Evolutionary conservation across 23 tunicate genomes (phyloP).

Genomic region (Phallusia fumigata): DNA sequence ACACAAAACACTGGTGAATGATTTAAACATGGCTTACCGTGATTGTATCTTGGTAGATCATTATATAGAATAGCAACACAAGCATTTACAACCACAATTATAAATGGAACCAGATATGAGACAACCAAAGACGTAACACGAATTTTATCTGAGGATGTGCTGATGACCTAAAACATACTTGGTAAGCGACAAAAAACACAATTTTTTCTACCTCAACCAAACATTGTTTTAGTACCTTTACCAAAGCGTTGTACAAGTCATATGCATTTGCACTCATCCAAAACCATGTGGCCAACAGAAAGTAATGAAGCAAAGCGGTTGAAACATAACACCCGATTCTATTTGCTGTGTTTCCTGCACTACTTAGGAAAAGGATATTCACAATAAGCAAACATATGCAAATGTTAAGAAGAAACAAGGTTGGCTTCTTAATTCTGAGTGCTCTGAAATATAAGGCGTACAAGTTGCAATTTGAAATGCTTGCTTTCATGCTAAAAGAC

Average conservation of each 20-base stretch:
- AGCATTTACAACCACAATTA: neutral
- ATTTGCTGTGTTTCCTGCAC: conserved; percentile 10
- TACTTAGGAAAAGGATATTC: conserved; percentile 26
- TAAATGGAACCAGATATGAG: neutral
- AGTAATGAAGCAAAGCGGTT: conserved; percentile 33
- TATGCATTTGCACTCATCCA: conserved; percentile 38
- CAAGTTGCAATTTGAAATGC: too few relatives aligned
- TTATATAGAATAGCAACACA: neutral
- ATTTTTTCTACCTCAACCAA: too few relatives aligned
- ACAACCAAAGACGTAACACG: neutral
- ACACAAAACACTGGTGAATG: too few relatives aligned
- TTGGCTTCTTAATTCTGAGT: conserved; percentile 25
- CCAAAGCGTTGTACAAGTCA: conserved; percentile 8
- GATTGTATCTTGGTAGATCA: neutral
- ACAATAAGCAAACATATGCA: conserved; percentile 27
- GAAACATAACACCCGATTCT: conserved; percentile 13
- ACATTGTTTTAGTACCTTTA: neutral
- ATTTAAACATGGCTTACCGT: neutral
- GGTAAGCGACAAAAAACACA: too few relatives aligned
- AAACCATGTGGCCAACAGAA: conserved; percentile 34
- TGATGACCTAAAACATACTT: neutral
- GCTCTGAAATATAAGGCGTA: neutral
- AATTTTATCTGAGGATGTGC: neutral
- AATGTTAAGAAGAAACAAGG: conserved; percentile 26
- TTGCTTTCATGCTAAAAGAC: neutral